Conservation (phyloP, 2,113 vertebrate genomes). For the Atrichornis clamosus region DNA sequence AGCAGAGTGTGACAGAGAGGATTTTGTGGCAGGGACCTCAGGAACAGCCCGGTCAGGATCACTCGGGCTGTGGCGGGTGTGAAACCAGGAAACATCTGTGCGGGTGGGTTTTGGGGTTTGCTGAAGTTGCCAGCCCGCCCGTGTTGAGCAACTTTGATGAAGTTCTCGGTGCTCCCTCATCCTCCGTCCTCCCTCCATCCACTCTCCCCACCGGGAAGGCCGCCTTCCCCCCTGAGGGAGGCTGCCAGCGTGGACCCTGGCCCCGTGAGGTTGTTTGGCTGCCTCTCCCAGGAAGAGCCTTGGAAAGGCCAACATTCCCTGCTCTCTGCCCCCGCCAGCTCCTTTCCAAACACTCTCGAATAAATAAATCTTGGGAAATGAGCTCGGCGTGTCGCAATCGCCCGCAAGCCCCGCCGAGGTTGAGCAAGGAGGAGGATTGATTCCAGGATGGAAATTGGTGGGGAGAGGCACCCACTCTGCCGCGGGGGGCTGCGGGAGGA, state of each 20-base stretch:
- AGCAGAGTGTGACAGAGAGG: accelerated
- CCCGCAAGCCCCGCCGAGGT: not conserved
- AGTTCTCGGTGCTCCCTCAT: not conserved
- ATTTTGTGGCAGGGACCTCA: not conserved
- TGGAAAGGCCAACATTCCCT: not conserved
- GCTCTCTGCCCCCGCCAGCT: conserved; percentile 19
- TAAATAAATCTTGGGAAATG: conserved; percentile 15
- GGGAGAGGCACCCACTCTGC: accelerated
- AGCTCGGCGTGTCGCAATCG: not conserved
- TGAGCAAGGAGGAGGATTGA: conserved; percentile 1
- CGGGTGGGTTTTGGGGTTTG: not conserved
- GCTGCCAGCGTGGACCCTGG: not conserved
- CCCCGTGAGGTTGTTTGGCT: not conserved
- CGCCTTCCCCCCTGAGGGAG: accelerated
- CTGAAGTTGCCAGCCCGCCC: not conserved
- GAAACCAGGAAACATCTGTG: conserved; percentile 51
- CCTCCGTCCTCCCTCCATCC: not conserved
- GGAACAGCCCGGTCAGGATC: not conserved
- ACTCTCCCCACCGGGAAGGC: not conserved
- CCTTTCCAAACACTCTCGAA: not conserved
- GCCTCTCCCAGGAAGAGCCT: not conserved
- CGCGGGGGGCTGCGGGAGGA: not conserved
- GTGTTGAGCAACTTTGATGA: not conserved
- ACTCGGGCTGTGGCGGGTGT: accelerated
- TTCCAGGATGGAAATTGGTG: not conserved